These are phyloP conservation scores for Drosophila ambigua DNA, from an alignment of 1,140 invertebrate genomes.

Conservation along the genomic window DNA sequence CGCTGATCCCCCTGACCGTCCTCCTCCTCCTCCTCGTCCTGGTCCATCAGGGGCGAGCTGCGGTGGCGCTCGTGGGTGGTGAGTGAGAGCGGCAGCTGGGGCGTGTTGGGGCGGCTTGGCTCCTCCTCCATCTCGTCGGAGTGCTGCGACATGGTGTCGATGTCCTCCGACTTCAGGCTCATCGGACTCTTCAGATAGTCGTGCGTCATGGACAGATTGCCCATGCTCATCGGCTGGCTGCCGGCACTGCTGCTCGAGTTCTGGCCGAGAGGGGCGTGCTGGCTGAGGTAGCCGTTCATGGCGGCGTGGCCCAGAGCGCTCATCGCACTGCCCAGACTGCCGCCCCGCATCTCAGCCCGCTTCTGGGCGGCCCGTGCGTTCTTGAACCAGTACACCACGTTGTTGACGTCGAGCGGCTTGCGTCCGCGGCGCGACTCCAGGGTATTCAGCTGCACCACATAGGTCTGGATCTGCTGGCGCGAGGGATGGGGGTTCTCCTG, in stretches of 20 bases:
- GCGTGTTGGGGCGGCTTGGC: constrained; percentile 69
- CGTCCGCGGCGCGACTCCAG: constrained; percentile 95
- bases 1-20: constrained; percentile 19
- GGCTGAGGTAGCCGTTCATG: constrained; percentile 78
- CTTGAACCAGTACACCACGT: constrained; percentile 99
- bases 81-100: constrained; percentile 77
- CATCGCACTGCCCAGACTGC: constrained; percentile 67
- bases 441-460: constrained; percentile 96
- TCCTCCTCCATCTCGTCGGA: constrained; percentile 83
- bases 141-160: constrained; percentile 83
- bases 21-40: constrained; percentile 52
- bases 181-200: constrained; percentile 83
- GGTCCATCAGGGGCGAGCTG: constrained; percentile 64
- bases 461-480: constrained; percentile 96
- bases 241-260: constrained; percentile 77
- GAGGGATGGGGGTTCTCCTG: constrained; percentile 97
- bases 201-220: constrained; percentile 77
- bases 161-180: constrained; percentile 83
- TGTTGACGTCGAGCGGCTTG: constrained; percentile 97
- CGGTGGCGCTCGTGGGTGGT: constrained; percentile 82
- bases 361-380: constrained; percentile 98
- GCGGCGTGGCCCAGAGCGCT: constrained; percentile 72
- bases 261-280: constrained; percentile 75
- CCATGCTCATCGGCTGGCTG: constrained; percentile 74
- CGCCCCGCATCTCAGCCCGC: constrained; percentile 90